Conservation (phyloP, 2,888 invertebrate species). For the Cacoxenus indagator region DNA sequence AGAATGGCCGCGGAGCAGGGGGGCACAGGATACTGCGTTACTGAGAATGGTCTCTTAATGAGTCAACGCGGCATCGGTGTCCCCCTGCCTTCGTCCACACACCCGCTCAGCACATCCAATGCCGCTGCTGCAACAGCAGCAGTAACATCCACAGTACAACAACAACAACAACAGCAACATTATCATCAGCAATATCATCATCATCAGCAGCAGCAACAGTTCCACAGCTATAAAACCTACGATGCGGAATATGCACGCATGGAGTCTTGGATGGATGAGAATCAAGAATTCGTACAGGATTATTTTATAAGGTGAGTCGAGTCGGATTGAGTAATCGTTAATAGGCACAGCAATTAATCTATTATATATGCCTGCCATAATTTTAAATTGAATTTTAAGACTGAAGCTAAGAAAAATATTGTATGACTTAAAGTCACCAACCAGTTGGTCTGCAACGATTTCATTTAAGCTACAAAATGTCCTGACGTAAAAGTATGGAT, state of each 20-base stretch:
- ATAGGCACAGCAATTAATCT: no score
- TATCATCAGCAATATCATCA: constrained; percentile 47
- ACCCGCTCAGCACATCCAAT: constrained; percentile 27
- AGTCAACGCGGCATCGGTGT: constrained; percentile 70
- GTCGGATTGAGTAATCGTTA: no score
- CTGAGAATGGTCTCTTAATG: constrained; percentile 72
- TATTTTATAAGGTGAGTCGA: constrained; percentile 91
- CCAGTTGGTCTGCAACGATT: no score
- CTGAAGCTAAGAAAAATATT: no score
- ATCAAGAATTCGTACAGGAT: constrained; percentile 95
- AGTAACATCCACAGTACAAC: constrained; percentile 25
- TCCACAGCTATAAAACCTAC: constrained; percentile 72
- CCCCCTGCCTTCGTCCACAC: constrained; percentile 67
- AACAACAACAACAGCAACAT: constrained; percentile 41
- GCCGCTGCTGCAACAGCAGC: constrained; percentile 37
- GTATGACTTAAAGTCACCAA: no score
- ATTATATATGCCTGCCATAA: no score
- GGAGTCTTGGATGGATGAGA: constrained; percentile 97
- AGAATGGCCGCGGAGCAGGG: constrained; percentile 76
- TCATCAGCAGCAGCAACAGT: constrained; percentile 43
- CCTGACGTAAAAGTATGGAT: no score
- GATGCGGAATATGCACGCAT: constrained; percentile 90
- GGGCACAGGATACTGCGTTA: constrained; percentile 75
- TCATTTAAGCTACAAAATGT: no score
- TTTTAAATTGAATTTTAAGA: no score